Evolutionary conservation across 2,888 invertebrate species (phyloP), one percentile per base, ranked within the genome.

Genomic region (Limnephilus lunatus): DNA sequence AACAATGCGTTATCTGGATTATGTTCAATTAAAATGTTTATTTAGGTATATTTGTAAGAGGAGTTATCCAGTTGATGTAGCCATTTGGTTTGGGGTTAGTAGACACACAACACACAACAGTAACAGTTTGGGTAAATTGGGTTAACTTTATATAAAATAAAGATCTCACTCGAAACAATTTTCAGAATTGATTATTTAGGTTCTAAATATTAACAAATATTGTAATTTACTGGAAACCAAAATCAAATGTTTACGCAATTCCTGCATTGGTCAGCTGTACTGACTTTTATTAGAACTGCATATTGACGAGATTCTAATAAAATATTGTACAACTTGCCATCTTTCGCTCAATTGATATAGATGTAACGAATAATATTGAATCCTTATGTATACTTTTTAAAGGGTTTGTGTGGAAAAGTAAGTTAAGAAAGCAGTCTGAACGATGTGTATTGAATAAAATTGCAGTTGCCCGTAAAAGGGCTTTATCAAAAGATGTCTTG

Each of bases 281-380:
- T 25, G 81, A 25, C 68, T 35, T 89, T 89, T 81, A 44, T 81
- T 35, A 81, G 85, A 86, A 44, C 15, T 44, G 68, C 25, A 9
- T 68, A 9, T 68, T 68, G 68, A n/a, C 25, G 11, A 14, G 25
- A 30, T 86, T 30, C 86, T 89, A n/a, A 68, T 35, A 80, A 31
- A 80, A 89, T 81, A 35, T 80, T 80, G 88, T 89, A 80, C 68
- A 68, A 89, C n/a, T 80, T 32, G 19, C 87, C 81, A 89, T 80
- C 14, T 80, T 89, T 81, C 88, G 88, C 88, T 89, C 88, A 89
- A 89, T 89, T 89, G 81, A 89, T 80, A 80, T 80, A 81, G 88
- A 89, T 89, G 1, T 81, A 31, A 87, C n/a, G n/a, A 31, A 87
- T 48, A 31, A 89, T 32, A 48, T 87, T 31, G 85, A 86, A 48